A percentile compares a stretch with the other conserved stretches of the same genome.
These are phyloP conservation scores for Drosophila bipectinata DNA, from an alignment of 1,140 invertebrate genomes.

Conservation along the genomic window DNA sequence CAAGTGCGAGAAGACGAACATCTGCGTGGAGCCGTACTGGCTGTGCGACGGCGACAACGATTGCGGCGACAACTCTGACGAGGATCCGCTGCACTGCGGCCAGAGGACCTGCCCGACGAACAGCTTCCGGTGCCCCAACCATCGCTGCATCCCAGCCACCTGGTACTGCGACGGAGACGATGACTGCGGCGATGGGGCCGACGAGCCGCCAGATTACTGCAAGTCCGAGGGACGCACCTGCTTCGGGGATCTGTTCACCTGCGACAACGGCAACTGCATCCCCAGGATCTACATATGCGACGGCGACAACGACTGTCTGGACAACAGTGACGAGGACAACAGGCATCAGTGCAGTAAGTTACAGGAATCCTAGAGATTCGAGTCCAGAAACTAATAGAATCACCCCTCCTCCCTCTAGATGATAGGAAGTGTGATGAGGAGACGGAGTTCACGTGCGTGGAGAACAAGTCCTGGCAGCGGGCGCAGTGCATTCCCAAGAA, in stretches of 20 bases:
- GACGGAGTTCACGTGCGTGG: conserved; percentile 95
- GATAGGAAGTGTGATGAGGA: conserved; percentile 95
- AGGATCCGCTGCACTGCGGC: conserved; percentile 94
- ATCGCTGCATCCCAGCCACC: conserved; percentile 94
- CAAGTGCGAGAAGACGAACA: conserved; percentile 96
- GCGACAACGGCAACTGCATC: conserved; percentile 98
- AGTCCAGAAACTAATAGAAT: background rate
- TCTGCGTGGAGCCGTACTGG: conserved; percentile 98
- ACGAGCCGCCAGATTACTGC: conserved; percentile 96
- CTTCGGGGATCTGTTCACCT: conserved; percentile 97
- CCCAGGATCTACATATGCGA: conserved; percentile 98
- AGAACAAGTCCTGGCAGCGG: conserved; percentile 95
- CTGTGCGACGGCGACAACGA: conserved; percentile 97
- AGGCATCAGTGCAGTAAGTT: conserved; percentile 94
- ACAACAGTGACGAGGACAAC: conserved; percentile 95
- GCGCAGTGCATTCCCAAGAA: conserved; percentile 96
- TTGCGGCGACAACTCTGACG: conserved; percentile 98
- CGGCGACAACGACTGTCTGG: conserved; percentile 94
- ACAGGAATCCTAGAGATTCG: too few species aligned
- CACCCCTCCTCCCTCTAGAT: conserved; percentile 85
- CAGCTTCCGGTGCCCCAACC: conserved; percentile 94
- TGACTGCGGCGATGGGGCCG: conserved; percentile 94
- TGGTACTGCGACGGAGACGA: conserved; percentile 95
- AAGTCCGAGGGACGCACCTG: conserved; percentile 97
- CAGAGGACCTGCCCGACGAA: conserved; percentile 95